phyloP scores from a whole-genome alignment of 1,140 invertebrate species.

The Hydropsyche tenuis region DNA sequence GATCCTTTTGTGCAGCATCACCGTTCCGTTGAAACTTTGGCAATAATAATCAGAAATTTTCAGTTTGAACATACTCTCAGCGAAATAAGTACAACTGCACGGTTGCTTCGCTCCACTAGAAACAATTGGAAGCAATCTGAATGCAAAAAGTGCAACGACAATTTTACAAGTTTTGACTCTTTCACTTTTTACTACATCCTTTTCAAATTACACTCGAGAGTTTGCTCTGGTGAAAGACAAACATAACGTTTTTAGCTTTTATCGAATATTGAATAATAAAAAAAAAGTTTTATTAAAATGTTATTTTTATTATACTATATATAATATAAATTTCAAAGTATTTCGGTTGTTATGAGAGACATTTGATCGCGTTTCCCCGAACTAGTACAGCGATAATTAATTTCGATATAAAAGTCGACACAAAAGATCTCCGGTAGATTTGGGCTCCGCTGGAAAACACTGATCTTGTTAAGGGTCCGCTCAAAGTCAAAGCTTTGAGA shows the following conservation, averaged over 20 bases:
- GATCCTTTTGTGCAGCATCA: slow-evolving; percentile 24
- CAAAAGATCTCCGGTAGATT: slow-evolving; percentile 19
- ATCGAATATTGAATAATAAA: too few species aligned
- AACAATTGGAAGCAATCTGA: slow-evolving; percentile 15
- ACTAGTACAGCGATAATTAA: slow-evolving; percentile 14
- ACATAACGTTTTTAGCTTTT: neutral
- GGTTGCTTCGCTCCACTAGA: neutral
- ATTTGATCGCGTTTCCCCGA: slow-evolving; percentile 1
- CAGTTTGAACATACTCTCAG: slow-evolving; percentile 15
- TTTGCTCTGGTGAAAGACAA: neutral
- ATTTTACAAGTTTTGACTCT: neutral
- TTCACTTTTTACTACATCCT: neutral
- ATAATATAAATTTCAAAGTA: neutral
- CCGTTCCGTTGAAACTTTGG: neutral
- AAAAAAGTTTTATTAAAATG: too few species aligned
- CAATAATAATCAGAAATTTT: slow-evolving; percentile 28
- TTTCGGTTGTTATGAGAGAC: neutral
- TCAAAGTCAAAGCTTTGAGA: slow-evolving; percentile 34
- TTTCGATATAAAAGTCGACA: slow-evolving; percentile 32
- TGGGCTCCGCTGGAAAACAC: neutral
- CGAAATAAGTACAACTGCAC: slow-evolving; percentile 22
- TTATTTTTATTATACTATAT: too few species aligned
- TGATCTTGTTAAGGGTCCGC: slow-evolving; percentile 30
- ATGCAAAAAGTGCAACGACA: neutral
- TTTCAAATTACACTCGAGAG: neutral